Evolutionary conservation across 1,140 invertebrate genomes (phyloP), one percentile per base, ranked within the genome.

Genomic region (Hyles euphorbiae): DNA sequence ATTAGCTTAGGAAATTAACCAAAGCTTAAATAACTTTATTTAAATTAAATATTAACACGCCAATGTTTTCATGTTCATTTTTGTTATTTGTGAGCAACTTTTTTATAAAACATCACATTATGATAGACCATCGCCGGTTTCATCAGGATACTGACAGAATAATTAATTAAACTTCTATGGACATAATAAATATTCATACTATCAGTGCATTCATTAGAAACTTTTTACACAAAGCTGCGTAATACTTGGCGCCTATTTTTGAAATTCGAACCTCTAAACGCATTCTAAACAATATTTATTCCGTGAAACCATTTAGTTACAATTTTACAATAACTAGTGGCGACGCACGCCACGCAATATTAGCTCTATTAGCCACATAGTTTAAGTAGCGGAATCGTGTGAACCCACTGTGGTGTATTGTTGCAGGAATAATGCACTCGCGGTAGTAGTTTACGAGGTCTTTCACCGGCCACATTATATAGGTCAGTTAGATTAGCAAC

Each of bases 401-500:
- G 68, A 49, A 48, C 44, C 60, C 55, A 56, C 44, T 44, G 45
- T 34, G 53, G 66, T 73, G 71, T 72, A 74, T 76, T 77, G 70
- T 81, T 77, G 75, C 75, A 64, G 75, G 72, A 78, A 78, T 78
- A 75, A 74, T 85, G 81, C 82, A 81, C 78, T 74, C 70, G 73
- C 76, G 68, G 78, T 72, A 81, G 76, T 86, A 81, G 79, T 88
- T 88, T 82, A 88, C 76, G 83, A 85, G 85, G 85, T 88, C 83
- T 85, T 86, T 88, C 85, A 86, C 83, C 74, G 74, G 52, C 78
- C 76, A 78, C 73, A 77, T 72, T 77, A 86, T 88, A 88, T 88
- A 74, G 85, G 85, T 88, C 85, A 88, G 81, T 78, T 77, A 86
- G 82, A 87, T 86, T 88, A 86, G 81, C 74, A 75, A 78, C 69